Evolutionary conservation across 2,113 vertebrate species (phyloP), one percentile per base, ranked within the genome.

Genomic region (Malurus cyaneus): DNA sequence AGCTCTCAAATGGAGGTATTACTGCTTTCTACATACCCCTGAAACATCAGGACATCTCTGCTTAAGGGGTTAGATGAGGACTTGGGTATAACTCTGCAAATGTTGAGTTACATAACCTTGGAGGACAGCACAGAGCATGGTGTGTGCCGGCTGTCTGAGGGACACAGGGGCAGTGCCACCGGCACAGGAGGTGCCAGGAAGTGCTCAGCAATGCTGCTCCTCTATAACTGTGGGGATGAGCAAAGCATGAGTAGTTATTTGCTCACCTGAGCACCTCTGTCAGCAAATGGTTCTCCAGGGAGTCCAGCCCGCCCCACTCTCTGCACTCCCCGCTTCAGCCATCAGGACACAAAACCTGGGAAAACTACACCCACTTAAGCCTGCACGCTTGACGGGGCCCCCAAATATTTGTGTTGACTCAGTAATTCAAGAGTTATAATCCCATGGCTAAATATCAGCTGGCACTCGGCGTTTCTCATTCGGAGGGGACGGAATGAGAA

Each of bases 371-470:
- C 13, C 34, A 36, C 60, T 57, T 39, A n/a, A 74, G 72, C 85
- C 76, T 32, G 47, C 4, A 3, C 4, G 88, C 76, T 54, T 64
- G 56, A 93, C 60, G 60, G 76, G 72, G 31, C 60, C 57, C 56
- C 44, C 44, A 77, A 26, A 95, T 93, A 84, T 94, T 92, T 84
- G 64, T 74, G 88, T 71, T 76, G 69, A 84, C 85, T 88, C 49
- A 52, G 79, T 86, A 86, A 86, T 72, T 81, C 65, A 76, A 79
- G 79, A 81, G 76, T 64, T 49, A 26, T 61, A 90, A 88, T 70
- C 79, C 31, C 39, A 11, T 56, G 2, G 29, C 36, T 52, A 79
- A 72, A 31, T 83, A 71, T 57, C 85, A 83, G 56, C 18, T 32
- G 13, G 85, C 71, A 60, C 76, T 93, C 31, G 8, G 50, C 78